Percentiles rank a stretch among this genome's conserved stretches.
Conservation (phyloP, 2,797 vertebrate genomes). For the Decapterus maruadsi region DNA sequence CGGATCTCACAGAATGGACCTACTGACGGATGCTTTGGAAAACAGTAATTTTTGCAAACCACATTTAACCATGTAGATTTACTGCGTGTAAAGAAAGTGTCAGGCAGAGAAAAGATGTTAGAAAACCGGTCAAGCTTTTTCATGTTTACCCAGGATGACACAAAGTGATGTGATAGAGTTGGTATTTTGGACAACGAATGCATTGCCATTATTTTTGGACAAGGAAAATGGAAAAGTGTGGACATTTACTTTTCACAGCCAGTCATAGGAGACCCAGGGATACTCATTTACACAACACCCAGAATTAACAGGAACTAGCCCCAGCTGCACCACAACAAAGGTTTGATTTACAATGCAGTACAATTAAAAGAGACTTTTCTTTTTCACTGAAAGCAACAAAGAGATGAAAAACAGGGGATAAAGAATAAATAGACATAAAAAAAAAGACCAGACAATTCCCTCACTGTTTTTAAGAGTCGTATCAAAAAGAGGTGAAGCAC, state of each 20-base stretch:
- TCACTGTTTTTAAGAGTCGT: neutral
- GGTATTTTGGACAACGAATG: slow-evolving; percentile 19
- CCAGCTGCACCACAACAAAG: neutral
- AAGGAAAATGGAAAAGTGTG: slow-evolving; percentile 6
- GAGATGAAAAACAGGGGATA: neutral
- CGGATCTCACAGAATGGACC: slow-evolving; percentile 7
- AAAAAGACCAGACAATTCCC: neutral
- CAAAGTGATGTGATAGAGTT: slow-evolving; percentile 8
- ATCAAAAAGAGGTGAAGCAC: neutral
- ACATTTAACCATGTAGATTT: slow-evolving; percentile 7
- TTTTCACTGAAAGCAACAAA: neutral
- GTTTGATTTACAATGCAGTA: neutral
- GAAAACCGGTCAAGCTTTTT: slow-evolving; percentile 1
- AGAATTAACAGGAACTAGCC: neutral
- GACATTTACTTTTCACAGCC: neutral
- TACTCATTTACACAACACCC: neutral
- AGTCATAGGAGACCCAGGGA: neutral
- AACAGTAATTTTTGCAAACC: neutral
- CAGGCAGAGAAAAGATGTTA: neutral
- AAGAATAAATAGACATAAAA: neutral
- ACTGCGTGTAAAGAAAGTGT: neutral
- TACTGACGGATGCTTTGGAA: neutral
- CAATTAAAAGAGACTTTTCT: neutral
- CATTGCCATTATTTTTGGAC: slow-evolving; percentile 19
- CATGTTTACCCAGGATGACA: slow-evolving; percentile 29